Conservation (phyloP, 2,797 vertebrate genomes). For the Epinephelus coioides region DNA sequence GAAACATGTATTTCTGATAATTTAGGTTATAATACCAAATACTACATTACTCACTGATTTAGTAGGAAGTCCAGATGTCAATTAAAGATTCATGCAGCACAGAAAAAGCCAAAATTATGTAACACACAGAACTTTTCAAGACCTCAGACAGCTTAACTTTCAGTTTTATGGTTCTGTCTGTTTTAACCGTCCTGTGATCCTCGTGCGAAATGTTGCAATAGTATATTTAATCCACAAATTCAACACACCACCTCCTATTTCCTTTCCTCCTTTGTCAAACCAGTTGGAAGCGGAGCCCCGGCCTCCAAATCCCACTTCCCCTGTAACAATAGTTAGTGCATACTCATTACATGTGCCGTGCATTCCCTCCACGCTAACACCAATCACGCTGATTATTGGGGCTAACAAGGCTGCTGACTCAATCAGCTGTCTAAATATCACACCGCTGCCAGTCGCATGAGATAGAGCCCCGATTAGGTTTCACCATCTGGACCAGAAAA, state of each 20-base stretch:
- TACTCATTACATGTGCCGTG: constrained; percentile 53
- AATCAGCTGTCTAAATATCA: constrained; percentile 84
- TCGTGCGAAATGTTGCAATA: constrained; percentile 31
- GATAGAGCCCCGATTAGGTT: constrained; percentile 70
- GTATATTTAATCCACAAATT: constrained; percentile 34
- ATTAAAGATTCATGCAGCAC: background rate
- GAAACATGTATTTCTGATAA: constrained; percentile 18
- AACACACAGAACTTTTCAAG: background rate
- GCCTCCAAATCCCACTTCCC: constrained; percentile 46
- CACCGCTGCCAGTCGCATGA: constrained; percentile 66
- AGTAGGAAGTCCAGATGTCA: constrained; percentile 14
- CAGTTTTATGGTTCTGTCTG: constrained; percentile 7
- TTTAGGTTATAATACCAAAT: constrained; percentile 15
- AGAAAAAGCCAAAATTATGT: constrained; percentile 9
- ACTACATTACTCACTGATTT: background rate
- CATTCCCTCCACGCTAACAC: constrained; percentile 62
- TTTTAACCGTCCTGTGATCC: constrained; percentile 9
- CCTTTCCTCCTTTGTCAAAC: constrained; percentile 62
- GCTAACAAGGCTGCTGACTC: constrained; percentile 69
- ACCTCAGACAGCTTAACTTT: background rate
- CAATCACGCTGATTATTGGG: constrained; percentile 76
- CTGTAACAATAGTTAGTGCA: constrained; percentile 50
- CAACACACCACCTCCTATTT: constrained; percentile 45
- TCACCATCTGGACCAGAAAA: constrained; percentile 79
- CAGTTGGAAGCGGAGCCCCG: constrained; percentile 40